Evolutionary conservation across 1,140 invertebrate genomes (phyloP), one percentile per base, ranked within the genome.

Genomic region (Drosophila ogumai): DNA sequence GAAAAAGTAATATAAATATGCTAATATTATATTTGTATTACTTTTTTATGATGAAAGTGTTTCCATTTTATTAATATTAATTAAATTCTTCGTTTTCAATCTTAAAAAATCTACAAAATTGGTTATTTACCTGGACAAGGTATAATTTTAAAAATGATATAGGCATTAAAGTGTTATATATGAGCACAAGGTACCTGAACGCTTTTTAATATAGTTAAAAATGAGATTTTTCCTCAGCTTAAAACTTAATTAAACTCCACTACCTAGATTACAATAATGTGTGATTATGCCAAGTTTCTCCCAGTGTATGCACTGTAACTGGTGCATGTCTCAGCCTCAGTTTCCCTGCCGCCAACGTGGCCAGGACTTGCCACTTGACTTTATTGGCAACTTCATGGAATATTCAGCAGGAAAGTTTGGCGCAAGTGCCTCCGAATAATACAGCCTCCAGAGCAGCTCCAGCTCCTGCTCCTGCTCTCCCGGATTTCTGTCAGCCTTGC

Each of bases 321-420:
- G 41, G 50, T 71, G 69, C 69, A 65, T 34, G 63, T 19, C 19
- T 44, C 40, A 34, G 65, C n/a, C 47, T 25, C 2, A 19, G 57
- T 15, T 66, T 28, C 31, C 17, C 50, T 19, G 50, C 50, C 44
- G 19, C 15, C 50, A 55, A 57, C 66, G 60, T 52, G 66, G 66
- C 57, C 74, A 79, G 82, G 75, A 86, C 75, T 86, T 86, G 84
- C 82, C 82, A 87, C 82, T 87, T 90, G 77, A 88, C 81, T 91
- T 91, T 91, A 91, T 91, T 91, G 87, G 80, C 82, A 91, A 91
- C 81, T 87, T 91, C 88, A 91, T 91, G 86, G 88, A 91, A 91
- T 88, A 91, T 91, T 91, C 76, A 91, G 63, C 56, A 80, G 87
- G 47, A 47, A 81, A 87, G 76, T 90, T 87, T 68, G 61, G 87